Evolutionary conservation across 2,113 vertebrate genomes (phyloP).

Genomic region (Heptranchias perlo): DNA sequence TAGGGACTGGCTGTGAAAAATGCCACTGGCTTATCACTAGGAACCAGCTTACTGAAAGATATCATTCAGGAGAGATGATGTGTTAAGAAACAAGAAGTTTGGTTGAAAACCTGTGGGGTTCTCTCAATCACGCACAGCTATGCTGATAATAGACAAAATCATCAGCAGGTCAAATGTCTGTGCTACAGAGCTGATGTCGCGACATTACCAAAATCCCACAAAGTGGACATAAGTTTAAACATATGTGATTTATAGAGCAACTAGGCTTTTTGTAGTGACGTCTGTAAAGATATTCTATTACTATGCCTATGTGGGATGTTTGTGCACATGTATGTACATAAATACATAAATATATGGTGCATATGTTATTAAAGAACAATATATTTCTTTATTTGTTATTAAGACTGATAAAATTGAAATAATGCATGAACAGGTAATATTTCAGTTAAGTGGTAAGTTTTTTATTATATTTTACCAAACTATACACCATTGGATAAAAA

Average conservation of each 20-base stretch:
- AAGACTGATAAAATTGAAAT: background rate
- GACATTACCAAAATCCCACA: background rate
- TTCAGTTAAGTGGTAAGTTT: background rate
- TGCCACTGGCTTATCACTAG: constrained; percentile 83
- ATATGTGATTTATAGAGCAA: background rate
- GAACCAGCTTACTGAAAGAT: constrained; percentile 59
- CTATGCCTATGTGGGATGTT: background rate
- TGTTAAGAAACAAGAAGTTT: constrained; percentile 19
- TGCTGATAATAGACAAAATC: background rate
- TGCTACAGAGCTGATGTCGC: background rate
- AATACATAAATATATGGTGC: background rate
- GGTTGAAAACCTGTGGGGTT: background rate
- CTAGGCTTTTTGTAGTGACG: background rate
- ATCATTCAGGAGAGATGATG: constrained; percentile 22
- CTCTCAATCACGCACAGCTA: background rate
- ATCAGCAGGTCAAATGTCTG: background rate
- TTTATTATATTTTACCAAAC: background rate
- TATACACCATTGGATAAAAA: background rate
- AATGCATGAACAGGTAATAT: background rate
- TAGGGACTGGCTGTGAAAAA: constrained; percentile 66
- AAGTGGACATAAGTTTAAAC: background rate
- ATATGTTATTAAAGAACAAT: background rate
- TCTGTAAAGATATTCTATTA: background rate
- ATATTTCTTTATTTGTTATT: too few relatives aligned
- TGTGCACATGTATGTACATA: background rate